Conservation (phyloP, 2,888 invertebrate genomes). For the Craniophora ligustri region DNA sequence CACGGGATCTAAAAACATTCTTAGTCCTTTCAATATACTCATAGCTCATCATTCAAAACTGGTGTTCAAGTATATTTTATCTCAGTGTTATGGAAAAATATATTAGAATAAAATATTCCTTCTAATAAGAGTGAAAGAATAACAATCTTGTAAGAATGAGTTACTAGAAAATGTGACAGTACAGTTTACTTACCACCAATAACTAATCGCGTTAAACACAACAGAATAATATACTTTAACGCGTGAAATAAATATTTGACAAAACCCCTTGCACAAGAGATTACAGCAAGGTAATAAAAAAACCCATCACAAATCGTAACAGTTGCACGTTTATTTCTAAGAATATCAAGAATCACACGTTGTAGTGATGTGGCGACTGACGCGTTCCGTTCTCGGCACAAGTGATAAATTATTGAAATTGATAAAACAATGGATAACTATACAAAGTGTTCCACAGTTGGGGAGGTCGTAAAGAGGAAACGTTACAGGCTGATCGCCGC, state of each 20-base stretch:
- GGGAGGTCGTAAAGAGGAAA: conserved; percentile 84
- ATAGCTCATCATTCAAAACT: too few relatives aligned
- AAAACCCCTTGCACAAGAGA: conserved; percentile 22
- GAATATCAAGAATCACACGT: conserved; percentile 74
- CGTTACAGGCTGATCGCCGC: conserved; percentile 76
- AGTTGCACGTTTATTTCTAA: conserved; percentile 65
- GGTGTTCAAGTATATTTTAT: too few relatives aligned
- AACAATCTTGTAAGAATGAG: not conserved
- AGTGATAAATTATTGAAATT: conserved; percentile 87
- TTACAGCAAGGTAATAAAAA: conserved; percentile 39
- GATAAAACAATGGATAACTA: conserved; percentile 86
- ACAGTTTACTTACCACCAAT: conserved; percentile 1
- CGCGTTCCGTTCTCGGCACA: conserved; percentile 77
- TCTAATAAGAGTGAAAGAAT: not conserved
- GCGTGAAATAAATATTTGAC: conserved; percentile 24
- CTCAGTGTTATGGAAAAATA: too few relatives aligned
- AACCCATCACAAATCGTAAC: conserved; percentile 47
- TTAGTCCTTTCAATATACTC: too few relatives aligned
- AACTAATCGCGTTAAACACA: conserved; percentile 13
- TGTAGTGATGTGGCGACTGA: conserved; percentile 76
- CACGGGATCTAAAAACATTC: too few relatives aligned
- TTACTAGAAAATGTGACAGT: conserved; percentile 5
- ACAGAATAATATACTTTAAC: conserved; percentile 13
- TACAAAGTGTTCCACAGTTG: conserved; percentile 85
- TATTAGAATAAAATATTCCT: not conserved